Evolutionary conservation across 2,888 invertebrate genomes (phyloP), one percentile per base, ranked within the genome.

Genomic region (Conops quadrifasciatus): DNA sequence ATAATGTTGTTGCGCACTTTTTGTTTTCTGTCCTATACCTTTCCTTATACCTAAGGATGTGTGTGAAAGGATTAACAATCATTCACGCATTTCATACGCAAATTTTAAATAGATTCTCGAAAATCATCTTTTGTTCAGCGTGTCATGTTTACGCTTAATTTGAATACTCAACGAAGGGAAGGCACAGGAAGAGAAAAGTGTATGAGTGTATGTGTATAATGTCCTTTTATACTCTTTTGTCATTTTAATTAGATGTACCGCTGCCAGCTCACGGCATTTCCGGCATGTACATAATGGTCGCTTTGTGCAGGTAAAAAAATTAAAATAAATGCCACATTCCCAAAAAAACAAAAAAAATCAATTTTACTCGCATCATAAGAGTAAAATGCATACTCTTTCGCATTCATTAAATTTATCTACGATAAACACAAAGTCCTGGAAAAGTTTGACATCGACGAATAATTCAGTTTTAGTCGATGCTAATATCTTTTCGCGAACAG

Each of bases 231-330:
- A 70, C 64, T 47, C 74, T 72, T 75, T 78, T 78, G 77, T 78
- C 74, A 78, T 78, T 77, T 70, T 78, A 78, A 78, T 78, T 78
- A 78, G 78, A 72, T 74, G 45, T 76, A 76, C 77, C 74, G 43
- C 47, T 72, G 66, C 62, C 45, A 16, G 21, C 49, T 49, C n/a
- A n/a, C 60, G 21, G 58, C 21, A 16, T 28, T 67, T 43, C 26
- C 67, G 56, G 43, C 9, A 49, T 58, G n/a, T n/a, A 24, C 11
- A 47, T 1, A 24, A 66, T 36, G 30, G n/a, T 19, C 5, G 26
- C 3, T 59, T 59, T 67, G 19, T 21, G 24, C 60, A 68, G 68
- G 68, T 62, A 68, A 36, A 68, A 43, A 43, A 16, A 13, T 19
- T n/a, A n/a, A n/a, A n/a, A n/a, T n/a, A n/a, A n/a, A n/a, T n/a